Percentiles rank a stretch among this genome's conserved stretches.
Conservation (phyloP, 2,797 vertebrate species). For the Scleropages formosus region DNA sequence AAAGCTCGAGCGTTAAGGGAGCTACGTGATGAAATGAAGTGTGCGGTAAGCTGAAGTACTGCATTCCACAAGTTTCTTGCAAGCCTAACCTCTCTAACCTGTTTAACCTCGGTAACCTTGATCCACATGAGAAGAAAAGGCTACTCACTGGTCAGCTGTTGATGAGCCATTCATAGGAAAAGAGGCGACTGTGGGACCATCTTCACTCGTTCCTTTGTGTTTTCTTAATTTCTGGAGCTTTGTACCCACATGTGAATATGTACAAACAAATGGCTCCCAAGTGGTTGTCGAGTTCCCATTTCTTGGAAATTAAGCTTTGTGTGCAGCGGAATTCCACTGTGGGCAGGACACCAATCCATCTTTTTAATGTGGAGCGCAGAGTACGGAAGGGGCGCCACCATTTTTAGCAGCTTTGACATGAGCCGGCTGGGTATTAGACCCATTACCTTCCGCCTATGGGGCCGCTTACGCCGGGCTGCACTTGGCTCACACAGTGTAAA, state of each 20-base stretch:
- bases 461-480: not conserved
- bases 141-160: not conserved
- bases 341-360: not conserved
- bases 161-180: not conserved
- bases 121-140: not conserved
- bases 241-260: not conserved
- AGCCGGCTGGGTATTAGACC: not conserved
- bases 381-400: not conserved
- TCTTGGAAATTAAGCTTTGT: not conserved
- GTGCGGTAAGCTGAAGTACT: constrained; percentile 30
- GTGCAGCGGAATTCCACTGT: not conserved
- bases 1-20: too few relatives aligned
- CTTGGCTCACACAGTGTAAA: not conserved
- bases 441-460: not conserved
- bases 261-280: not conserved
- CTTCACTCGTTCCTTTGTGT: not conserved
- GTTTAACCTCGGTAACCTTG: not conserved
- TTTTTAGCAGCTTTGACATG: not conserved
- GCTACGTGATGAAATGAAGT: constrained; percentile 58
- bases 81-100: constrained; percentile 24
- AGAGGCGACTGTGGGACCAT: not conserved
- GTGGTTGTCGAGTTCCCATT: not conserved
- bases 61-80: constrained; percentile 28
- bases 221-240: not conserved
- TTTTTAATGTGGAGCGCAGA: not conserved